Evolutionary conservation across 1,140 invertebrate genomes (phyloP), one percentile per base, ranked within the genome.

Genomic region (Pantala flavescens): DNA sequence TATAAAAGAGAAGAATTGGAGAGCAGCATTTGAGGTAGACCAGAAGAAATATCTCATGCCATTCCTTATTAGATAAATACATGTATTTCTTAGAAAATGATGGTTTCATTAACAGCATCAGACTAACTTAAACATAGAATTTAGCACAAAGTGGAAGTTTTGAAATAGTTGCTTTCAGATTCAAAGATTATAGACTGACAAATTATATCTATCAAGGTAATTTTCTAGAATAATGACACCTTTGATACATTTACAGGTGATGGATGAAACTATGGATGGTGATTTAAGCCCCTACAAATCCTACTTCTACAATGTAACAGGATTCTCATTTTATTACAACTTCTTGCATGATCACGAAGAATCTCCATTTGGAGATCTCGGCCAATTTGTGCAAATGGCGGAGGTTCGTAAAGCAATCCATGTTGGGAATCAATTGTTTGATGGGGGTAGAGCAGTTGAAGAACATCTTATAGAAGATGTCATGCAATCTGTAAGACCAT

Each of bases 281-380:
- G 92, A 94, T 81, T 76, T 90, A 21, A 87, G 83, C 24, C 79
- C 83, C 75, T 82, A 84, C 5, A 85, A 87, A 36, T 90, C 91
- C 0, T 86, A 82, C 19, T 96, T 94, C 78, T 87, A 86, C 77
- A 95, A 95, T 79, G 83, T 90, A 71, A 95, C 93, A 7, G 93
- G 93, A 0, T 91, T 89, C 74, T 84, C 86, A 70, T 89, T 88
- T 80, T 94, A 94, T 79, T 95, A 89, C 78, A 96, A 96, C 81
- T 95, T 89, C 78, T 80, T 96, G 0, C 82, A 87, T 12, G 49
- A 63, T 63, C 49, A 63, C 12, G 49, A 63, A 5, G 49, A 63
- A 21, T 63, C 49, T 3, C 11, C 43, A 36, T 16, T 55, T 10
- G 71, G 74, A 19, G 73, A 71, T 7, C 79, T 89, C 78, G 81